Percentiles rank a stretch among this genome's conserved stretches.
Conservation (phyloP, 92 coral and sea anemone genomes). For the Epizoanthus fatuus region DNA sequence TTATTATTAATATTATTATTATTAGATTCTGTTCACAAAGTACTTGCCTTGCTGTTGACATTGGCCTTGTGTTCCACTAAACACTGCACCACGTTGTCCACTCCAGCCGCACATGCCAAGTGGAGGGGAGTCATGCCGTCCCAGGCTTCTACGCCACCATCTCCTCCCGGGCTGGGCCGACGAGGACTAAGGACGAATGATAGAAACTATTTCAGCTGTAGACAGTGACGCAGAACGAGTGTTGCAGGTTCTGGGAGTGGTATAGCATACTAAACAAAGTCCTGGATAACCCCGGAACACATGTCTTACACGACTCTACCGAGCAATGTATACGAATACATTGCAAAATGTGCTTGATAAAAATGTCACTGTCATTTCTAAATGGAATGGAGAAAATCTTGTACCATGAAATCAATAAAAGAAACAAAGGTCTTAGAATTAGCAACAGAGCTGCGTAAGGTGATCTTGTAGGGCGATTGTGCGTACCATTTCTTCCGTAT, state of each 20-base stretch:
- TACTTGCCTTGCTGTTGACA: slow-evolving; percentile 92
- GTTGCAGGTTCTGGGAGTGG: neutral
- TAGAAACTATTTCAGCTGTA: neutral
- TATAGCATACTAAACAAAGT: no score
- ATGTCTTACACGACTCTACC: no score
- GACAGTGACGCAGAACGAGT: neutral
- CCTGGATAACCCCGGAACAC: no score
- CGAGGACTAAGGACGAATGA: slow-evolving; percentile 85
- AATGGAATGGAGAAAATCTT: neutral
- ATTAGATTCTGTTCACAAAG: neutral
- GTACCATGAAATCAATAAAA: no score
- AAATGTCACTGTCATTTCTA: no score
- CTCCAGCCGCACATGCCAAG: slow-evolving; percentile 90
- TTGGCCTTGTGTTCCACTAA: slow-evolving; percentile 94
- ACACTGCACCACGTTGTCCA: slow-evolving; percentile 91
- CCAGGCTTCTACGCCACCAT: slow-evolving; percentile 99
- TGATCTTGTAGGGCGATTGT: no score
- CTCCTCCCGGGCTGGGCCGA: slow-evolving; percentile 95
- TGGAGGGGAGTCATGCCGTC: slow-evolving; percentile 97
- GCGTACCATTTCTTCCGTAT: no score
- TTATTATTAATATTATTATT: neutral
- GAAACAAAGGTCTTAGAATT: no score
- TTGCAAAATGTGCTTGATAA: no score
- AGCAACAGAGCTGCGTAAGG: no score
- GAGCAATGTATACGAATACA: no score